Conservation (phyloP, 2,797 vertebrate species). For the Pseudochirops cupreus region DNA sequence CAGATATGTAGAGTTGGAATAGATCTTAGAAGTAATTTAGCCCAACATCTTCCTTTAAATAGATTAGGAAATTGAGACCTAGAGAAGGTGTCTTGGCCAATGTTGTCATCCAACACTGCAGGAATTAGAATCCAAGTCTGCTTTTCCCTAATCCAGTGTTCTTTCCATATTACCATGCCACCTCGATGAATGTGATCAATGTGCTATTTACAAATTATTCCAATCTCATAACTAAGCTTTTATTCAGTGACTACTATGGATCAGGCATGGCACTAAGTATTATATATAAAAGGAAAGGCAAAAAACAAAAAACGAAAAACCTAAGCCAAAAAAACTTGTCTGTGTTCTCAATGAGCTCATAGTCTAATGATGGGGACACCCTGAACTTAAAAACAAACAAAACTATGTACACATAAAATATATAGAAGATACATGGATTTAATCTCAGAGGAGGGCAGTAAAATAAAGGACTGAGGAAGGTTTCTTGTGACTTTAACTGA, state of each 20-base stretch:
- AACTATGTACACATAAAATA: neutral
- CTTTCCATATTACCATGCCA: neutral
- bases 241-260: neutral
- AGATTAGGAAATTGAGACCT: neutral
- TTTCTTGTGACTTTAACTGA: neutral
- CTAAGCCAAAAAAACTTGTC: too few species aligned
- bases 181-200: neutral
- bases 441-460: neutral
- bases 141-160: neutral
- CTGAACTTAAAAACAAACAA: neutral
- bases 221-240: neutral
- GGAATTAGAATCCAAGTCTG: neutral
- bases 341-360: neutral
- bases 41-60: neutral
- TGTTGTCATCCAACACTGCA: neutral
- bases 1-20: neutral
- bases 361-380: neutral
- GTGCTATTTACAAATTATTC: neutral
- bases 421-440: neutral
- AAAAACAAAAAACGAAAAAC: neutral
- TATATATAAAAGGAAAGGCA: neutral
- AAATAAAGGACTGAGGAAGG: neutral
- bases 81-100: neutral
- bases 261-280: neutral
- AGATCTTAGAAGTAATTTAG: neutral